Conservation (phyloP, 1,140 invertebrate species). For the Drosophila varians region DNA sequence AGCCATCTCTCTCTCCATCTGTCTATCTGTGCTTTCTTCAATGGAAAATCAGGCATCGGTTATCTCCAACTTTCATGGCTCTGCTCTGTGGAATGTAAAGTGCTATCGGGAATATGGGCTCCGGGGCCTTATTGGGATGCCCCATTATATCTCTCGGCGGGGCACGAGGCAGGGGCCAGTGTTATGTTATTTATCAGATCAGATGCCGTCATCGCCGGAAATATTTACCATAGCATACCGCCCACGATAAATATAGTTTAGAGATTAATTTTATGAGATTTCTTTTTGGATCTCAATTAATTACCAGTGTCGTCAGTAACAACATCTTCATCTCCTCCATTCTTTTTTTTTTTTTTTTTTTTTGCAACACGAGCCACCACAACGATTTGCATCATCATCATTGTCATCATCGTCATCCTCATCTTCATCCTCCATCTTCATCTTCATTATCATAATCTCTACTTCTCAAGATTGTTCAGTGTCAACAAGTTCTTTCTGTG, state of each 20-base stretch:
- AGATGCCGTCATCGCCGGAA: no score
- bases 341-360: no score
- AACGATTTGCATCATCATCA: background rate
- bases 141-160: no score
- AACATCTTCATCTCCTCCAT: background rate
- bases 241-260: no score
- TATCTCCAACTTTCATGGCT: slow-evolving; percentile 19
- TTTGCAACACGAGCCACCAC: background rate
- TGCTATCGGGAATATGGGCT: slow-evolving; percentile 24
- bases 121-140: no score
- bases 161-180: no score
- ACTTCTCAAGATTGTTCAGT: background rate
- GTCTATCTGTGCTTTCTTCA: slow-evolving; percentile 23
- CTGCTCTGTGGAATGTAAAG: slow-evolving; percentile 25
- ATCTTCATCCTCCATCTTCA: background rate
- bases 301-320: background rate
- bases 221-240: no score
- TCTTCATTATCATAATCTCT: background rate
- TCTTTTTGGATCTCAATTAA: background rate
- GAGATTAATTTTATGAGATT: no score
- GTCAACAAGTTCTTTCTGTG: background rate
- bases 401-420: background rate
- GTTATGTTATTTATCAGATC: no score
- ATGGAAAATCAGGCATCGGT: slow-evolving; percentile 23
- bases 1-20: background rate